These are phyloP conservation scores for Acronicta leporina DNA, from an alignment of 2,888 invertebrate species.

Conservation along the genomic window DNA sequence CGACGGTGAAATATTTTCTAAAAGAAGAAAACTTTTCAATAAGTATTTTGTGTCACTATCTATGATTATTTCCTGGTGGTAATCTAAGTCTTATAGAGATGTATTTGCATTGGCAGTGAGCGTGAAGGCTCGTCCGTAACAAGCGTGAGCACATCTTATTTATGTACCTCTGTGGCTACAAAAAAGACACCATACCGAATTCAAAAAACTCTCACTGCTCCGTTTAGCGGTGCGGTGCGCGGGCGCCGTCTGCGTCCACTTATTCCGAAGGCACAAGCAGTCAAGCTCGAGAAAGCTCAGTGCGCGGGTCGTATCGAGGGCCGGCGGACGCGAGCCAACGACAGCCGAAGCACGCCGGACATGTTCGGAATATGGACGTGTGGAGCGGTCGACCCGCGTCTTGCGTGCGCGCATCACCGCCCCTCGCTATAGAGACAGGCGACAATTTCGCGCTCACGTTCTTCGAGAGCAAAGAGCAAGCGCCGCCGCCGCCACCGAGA, in stretches of 20 bases:
- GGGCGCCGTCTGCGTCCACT: constrained; percentile 59
- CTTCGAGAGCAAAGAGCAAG: constrained; percentile 91
- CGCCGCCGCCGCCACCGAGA: constrained; percentile 76
- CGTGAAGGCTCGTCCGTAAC: constrained; percentile 36
- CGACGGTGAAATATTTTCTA: too few relatives aligned
- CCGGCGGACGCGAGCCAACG: constrained; percentile 77
- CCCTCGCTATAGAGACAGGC: constrained; percentile 92
- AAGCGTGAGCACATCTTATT: constrained; percentile 47
- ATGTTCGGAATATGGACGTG: constrained; percentile 91
- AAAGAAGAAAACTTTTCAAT: too few relatives aligned
- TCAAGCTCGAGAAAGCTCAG: constrained; percentile 76
- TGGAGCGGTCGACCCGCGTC: constrained; percentile 91
- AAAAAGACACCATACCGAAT: constrained; percentile 58
- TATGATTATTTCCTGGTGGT: too few relatives aligned
- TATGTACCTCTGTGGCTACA: constrained; percentile 43
- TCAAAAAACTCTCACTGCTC: constrained; percentile 68
- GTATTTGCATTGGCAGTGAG: constrained; percentile 20
- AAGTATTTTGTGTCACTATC: too few relatives aligned
- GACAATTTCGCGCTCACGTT: constrained; percentile 94
- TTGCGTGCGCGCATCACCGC: constrained; percentile 90
- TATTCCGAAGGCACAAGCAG: constrained; percentile 55
- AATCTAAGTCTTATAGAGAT: not conserved
- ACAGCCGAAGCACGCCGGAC: constrained; percentile 65
- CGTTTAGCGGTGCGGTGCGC: constrained; percentile 59
- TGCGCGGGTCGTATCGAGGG: constrained; percentile 78